These are phyloP conservation scores for Synodontis membranacea DNA, from an alignment of 2,113 vertebrate species.

Conservation along the genomic window DNA sequence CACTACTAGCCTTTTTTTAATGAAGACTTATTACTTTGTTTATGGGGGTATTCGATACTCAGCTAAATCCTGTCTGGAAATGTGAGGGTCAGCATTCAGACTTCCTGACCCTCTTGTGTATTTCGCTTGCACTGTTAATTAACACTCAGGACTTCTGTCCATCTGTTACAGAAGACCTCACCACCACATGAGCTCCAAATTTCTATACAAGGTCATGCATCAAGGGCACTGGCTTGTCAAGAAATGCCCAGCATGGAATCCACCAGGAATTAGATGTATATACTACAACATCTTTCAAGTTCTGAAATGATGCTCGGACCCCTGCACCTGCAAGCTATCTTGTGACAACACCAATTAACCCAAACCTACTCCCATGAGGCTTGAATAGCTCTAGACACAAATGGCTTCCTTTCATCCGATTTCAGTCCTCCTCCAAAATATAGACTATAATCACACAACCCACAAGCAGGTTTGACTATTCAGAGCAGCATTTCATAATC, in stretches of 20 bases:
- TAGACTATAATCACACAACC: background rate
- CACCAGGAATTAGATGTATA: background rate
- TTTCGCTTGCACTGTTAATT: background rate
- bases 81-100: background rate
- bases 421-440: background rate
- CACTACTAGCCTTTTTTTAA: too few species aligned
- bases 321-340: background rate
- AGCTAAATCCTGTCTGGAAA: background rate
- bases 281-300: background rate
- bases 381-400: background rate
- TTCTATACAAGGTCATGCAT: background rate
- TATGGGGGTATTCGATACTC: background rate
- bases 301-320: background rate
- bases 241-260: background rate
- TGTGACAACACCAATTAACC: background rate
- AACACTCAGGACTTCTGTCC: background rate
- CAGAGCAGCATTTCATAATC: background rate
- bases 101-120: background rate
- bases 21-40: too few species aligned
- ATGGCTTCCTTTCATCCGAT: background rate
- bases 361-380: background rate
- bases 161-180: background rate
- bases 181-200: background rate
- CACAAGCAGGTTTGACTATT: background rate
- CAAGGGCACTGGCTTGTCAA: background rate